A percentile compares a stretch with the other conserved stretches of the same genome.
Evolutionary conservation across 1,140 invertebrate genomes (phyloP).

Genomic region (Anoplolepis gracilipes): DNA sequence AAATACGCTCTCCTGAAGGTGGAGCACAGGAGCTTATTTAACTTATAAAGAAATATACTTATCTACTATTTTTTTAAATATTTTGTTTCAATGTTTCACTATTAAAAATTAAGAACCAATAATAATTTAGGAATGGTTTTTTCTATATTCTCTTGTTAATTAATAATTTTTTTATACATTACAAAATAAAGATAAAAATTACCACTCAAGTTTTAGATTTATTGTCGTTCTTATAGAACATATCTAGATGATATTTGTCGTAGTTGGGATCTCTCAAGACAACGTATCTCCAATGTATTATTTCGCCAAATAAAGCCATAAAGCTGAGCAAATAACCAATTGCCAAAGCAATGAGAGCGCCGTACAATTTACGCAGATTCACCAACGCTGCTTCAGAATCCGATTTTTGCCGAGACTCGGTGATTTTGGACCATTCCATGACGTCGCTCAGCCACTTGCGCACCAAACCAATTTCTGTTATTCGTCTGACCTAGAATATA

Average conservation of each 20-base stretch:
- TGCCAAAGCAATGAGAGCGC: conserved; percentile 89
- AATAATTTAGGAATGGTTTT: too few relatives aligned
- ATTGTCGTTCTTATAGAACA: conserved; percentile 82
- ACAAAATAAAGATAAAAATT: not conserved
- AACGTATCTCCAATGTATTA: conserved; percentile 89
- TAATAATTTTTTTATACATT: not conserved
- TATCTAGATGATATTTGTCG: conserved; percentile 89
- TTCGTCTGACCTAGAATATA: conserved; percentile 85
- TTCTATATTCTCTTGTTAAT: not conserved
- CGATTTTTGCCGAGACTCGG: conserved; percentile 84
- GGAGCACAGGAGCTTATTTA: too few relatives aligned
- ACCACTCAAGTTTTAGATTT: conserved; percentile 4
- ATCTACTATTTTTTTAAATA: too few relatives aligned
- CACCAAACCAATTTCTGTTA: conserved; percentile 91
- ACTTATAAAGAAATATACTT: too few relatives aligned
- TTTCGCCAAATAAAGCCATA: conserved; percentile 87
- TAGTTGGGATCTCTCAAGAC: conserved; percentile 89
- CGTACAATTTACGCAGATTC: conserved; percentile 91
- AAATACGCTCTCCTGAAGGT: too few relatives aligned
- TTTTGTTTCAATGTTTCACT: too few relatives aligned
- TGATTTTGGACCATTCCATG: conserved; percentile 86
- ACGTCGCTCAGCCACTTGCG: conserved; percentile 93
- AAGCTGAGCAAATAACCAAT: conserved; percentile 89
- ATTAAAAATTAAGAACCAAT: too few relatives aligned
- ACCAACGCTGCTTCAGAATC: conserved; percentile 89